Conservation (phyloP, 2,113 vertebrate species). For the Hydrochoerus hydrochaeris region DNA sequence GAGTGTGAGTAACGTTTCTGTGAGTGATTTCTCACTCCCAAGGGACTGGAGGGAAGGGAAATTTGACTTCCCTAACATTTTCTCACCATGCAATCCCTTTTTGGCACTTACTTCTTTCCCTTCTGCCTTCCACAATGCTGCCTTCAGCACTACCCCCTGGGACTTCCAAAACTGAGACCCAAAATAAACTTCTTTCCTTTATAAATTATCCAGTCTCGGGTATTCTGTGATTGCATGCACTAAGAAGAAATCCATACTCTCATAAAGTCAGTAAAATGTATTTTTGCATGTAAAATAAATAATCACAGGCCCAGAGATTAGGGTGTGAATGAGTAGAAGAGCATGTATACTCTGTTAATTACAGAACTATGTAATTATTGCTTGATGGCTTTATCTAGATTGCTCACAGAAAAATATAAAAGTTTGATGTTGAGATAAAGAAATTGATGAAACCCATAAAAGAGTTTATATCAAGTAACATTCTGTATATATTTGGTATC, state of each 20-base stretch:
- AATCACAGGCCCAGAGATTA: neutral
- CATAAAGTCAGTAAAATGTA: neutral
- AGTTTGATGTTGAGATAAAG: neutral
- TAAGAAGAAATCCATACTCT: neutral
- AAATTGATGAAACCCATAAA: conserved; percentile 18
- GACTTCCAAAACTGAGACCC: neutral
- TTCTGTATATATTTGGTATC: neutral
- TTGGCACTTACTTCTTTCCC: accelerated
- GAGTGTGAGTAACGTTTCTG: accelerated
- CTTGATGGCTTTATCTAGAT: neutral
- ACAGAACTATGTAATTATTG: neutral
- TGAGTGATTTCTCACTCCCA: neutral
- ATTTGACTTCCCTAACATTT: neutral
- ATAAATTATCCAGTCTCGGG: neutral
- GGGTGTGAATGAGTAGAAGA: neutral
- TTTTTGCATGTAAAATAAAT: neutral
- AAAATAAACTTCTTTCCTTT: neutral
- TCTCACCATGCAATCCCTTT: neutral
- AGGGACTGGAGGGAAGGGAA: neutral
- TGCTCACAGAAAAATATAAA: neutral
- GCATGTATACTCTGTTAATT: neutral
- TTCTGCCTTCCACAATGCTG: neutral
- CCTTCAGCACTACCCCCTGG: neutral
- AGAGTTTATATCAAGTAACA: neutral
- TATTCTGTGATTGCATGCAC: neutral